Percentiles rank a stretch among this genome's conserved stretches.
These are phyloP conservation scores for Nebria salina DNA, from an alignment of 2,888 invertebrate species.

Conservation along the genomic window DNA sequence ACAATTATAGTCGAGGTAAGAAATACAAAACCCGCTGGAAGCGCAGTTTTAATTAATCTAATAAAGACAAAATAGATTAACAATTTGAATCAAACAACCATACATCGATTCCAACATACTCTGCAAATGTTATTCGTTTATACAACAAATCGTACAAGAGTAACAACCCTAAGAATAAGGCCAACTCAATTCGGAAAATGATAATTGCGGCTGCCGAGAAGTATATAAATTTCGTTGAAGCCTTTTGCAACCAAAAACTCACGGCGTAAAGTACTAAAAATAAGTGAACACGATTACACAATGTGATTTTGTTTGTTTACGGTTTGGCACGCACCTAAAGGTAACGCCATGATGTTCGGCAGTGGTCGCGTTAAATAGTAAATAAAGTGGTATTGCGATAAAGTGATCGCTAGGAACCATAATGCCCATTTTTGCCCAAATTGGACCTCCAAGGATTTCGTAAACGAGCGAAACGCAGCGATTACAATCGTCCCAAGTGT, in stretches of 20 bases:
- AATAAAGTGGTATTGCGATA: constrained; percentile 97
- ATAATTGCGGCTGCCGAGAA: constrained; percentile 88
- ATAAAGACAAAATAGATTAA: constrained; percentile 51
- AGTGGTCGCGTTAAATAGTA: constrained; percentile 95
- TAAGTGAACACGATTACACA: constrained; percentile 36
- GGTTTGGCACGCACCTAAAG: constrained; percentile 74
- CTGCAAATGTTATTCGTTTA: constrained; percentile 72
- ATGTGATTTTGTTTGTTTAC: neutral
- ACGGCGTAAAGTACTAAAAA: constrained; percentile 86
- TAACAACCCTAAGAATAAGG: constrained; percentile 85
- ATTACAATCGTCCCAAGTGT: constrained; percentile 82
- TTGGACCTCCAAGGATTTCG: constrained; percentile 76
- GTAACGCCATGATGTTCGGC: constrained; percentile 94
- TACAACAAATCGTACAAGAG: constrained; percentile 81
- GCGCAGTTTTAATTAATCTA: constrained; percentile 76
- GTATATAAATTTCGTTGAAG: constrained; percentile 79
- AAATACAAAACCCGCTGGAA: constrained; percentile 76
- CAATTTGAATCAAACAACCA: neutral
- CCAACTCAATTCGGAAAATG: constrained; percentile 90
- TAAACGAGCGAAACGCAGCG: constrained; percentile 76
- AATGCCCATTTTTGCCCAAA: constrained; percentile 82
- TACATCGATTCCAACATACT: constrained; percentile 57
- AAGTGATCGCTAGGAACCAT: constrained; percentile 86
- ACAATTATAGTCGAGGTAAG: constrained; percentile 78
- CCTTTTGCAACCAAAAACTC: constrained; percentile 84